phyloP scores from a whole-genome alignment of 2,888 invertebrate species.

The Lumbricus terrestris region DNA sequence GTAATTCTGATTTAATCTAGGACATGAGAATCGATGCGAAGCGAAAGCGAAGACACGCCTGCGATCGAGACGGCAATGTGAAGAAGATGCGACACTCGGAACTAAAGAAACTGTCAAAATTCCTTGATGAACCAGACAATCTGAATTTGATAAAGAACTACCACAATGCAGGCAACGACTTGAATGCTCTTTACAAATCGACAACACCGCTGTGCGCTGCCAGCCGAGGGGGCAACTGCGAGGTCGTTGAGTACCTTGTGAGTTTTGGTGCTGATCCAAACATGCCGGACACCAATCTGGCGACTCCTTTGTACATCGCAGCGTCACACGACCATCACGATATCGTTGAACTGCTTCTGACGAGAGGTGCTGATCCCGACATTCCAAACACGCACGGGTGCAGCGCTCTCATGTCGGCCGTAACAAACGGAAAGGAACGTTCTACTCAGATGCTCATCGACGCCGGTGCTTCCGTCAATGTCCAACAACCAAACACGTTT shows the following conservation, averaged over 20 bases:
- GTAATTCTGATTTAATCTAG: not conserved
- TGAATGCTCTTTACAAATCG: not conserved
- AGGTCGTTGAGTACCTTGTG: not conserved
- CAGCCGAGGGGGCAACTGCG: not conserved
- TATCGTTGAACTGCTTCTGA: not conserved
- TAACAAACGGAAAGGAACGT: not conserved
- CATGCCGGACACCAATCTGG: not conserved
- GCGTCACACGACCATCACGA: not conserved
- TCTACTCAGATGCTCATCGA: not conserved
- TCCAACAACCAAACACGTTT: not conserved
- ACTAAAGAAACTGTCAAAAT: not conserved
- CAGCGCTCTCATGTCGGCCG: not conserved
- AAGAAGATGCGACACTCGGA: conserved; percentile 11
- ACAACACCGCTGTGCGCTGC: conserved; percentile 4
- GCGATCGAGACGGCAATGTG: not conserved
- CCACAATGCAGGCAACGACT: not conserved
- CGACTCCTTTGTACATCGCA: not conserved
- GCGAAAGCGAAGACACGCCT: not conserved
- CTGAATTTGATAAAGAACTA: not conserved
- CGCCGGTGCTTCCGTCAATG: not conserved
- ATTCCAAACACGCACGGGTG: not conserved
- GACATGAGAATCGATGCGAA: not conserved
- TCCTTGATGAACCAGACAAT: conserved; percentile 4
- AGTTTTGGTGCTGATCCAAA: not conserved
- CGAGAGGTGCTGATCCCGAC: not conserved